Conservation (phyloP, 1,140 invertebrate genomes). For the Pollicipes pollicipes region DNA sequence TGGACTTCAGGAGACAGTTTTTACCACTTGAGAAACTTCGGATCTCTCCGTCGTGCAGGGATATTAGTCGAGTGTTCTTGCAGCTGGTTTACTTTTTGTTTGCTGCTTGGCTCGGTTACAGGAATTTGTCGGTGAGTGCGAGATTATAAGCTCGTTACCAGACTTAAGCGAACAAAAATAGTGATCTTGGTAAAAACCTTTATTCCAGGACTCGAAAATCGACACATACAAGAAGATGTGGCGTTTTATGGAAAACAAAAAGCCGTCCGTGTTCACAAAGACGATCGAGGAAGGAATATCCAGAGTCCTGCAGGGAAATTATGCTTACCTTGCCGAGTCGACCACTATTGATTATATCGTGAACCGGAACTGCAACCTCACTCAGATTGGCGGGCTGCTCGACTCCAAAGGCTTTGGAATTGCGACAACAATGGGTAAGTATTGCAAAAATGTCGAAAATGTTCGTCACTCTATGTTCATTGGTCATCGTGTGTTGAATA, state of each 20-base stretch:
- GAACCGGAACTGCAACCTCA: constrained; percentile 78
- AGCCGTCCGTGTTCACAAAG: constrained; percentile 45
- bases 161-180: constrained; percentile 7
- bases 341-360: constrained; percentile 78
- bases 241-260: constrained; percentile 57
- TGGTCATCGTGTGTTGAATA: no score
- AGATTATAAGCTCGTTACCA: not conserved
- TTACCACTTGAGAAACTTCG: no score
- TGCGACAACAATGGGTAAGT: constrained; percentile 57
- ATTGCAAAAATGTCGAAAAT: no score
- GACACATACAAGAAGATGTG: constrained; percentile 76
- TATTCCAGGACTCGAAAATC: constrained; percentile 51
- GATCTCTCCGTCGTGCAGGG: no score
- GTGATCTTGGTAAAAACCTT: constrained; percentile 11
- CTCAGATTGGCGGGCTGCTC: constrained; percentile 74
- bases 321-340: constrained; percentile 89
- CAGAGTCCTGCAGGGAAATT: constrained; percentile 54
- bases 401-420: constrained; percentile 85
- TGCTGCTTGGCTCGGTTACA: constrained; percentile 1
- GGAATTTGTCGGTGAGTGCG: constrained; percentile 9
- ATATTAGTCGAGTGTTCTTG: not conserved
- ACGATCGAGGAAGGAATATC: constrained; percentile 58
- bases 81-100: not conserved
- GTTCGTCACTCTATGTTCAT: no score
- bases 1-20: no score